Evolutionary conservation across 2,797 vertebrate species (phyloP).

Genomic region (Cyprinodon diabolis): DNA sequence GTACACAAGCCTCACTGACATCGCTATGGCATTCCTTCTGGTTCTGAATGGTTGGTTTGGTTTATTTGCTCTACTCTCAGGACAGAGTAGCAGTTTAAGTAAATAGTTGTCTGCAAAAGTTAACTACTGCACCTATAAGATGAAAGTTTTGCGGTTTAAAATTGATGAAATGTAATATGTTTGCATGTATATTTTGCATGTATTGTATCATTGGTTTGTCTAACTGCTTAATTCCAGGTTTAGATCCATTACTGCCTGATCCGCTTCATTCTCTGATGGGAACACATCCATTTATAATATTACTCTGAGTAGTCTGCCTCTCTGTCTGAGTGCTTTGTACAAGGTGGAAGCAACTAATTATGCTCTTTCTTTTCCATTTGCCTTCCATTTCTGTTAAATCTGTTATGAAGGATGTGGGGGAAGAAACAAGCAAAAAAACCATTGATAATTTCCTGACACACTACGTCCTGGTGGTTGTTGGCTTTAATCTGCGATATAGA

Average conservation of each 20-base stretch:
- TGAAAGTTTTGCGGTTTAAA: not conserved
- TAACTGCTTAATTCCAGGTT: constrained; percentile 31
- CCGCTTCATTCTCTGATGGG: constrained; percentile 50
- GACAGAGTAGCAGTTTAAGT: too few relatives aligned
- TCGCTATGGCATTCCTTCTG: too few relatives aligned
- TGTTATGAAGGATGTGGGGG: not conserved
- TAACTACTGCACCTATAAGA: too few relatives aligned
- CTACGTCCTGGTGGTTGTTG: not conserved
- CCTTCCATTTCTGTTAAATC: not conserved
- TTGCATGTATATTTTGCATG: not conserved
- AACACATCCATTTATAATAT: constrained; percentile 59
- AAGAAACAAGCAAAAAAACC: not conserved
- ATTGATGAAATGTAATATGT: not conserved
- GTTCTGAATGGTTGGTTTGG: too few relatives aligned
- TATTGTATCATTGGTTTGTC: not conserved
- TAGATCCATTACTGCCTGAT: constrained; percentile 34
- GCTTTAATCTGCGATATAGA: constrained; percentile 4
- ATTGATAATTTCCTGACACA: not conserved
- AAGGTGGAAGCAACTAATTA: constrained; percentile 53
- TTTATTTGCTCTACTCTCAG: too few relatives aligned
- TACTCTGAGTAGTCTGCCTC: constrained; percentile 52
- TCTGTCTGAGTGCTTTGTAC: constrained; percentile 52
- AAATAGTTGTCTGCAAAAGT: too few relatives aligned
- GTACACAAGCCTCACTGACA: too few relatives aligned
- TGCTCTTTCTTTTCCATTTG: constrained; percentile 8